These are phyloP conservation scores for Cromileptes altivelis DNA, from an alignment of 2,113 vertebrate genomes.

Conservation along the genomic window DNA sequence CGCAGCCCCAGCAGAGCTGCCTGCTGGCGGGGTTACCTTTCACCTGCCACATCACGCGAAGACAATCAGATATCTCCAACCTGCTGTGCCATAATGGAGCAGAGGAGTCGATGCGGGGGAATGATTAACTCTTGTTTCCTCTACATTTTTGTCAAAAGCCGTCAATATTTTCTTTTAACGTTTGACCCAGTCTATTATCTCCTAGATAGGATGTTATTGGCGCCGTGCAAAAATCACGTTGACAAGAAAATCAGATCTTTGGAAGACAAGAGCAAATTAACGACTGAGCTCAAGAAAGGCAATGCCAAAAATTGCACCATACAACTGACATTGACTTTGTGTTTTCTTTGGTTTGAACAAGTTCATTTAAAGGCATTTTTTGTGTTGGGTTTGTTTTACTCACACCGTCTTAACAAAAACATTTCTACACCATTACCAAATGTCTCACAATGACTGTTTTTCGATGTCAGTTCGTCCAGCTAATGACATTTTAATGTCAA, in stretches of 20 bases:
- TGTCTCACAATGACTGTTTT: no score
- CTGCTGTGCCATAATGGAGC: background rate
- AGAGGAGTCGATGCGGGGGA: background rate
- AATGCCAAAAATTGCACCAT: background rate
- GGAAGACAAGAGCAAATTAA: background rate
- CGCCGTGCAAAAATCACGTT: background rate
- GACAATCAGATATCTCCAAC: constrained; percentile 3
- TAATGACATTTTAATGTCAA: no score
- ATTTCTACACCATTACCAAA: no score
- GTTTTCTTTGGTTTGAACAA: no score
- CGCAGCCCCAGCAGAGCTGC: background rate
- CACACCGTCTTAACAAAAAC: no score
- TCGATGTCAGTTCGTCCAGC: no score
- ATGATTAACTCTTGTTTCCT: constrained; percentile 34
- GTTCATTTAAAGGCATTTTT: no score
- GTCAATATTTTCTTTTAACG: constrained; percentile 25
- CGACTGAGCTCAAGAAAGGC: background rate
- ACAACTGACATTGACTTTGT: background rate
- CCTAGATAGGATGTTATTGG: background rate
- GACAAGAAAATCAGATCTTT: background rate
- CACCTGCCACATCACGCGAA: constrained; percentile 25
- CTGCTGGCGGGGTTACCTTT: background rate
- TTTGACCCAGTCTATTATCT: constrained; percentile 23
- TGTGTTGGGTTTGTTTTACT: no score
- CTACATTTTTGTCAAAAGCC: background rate